Evolutionary conservation across 2,797 vertebrate species (phyloP).

Genomic region (Argyrosomus regius): DNA sequence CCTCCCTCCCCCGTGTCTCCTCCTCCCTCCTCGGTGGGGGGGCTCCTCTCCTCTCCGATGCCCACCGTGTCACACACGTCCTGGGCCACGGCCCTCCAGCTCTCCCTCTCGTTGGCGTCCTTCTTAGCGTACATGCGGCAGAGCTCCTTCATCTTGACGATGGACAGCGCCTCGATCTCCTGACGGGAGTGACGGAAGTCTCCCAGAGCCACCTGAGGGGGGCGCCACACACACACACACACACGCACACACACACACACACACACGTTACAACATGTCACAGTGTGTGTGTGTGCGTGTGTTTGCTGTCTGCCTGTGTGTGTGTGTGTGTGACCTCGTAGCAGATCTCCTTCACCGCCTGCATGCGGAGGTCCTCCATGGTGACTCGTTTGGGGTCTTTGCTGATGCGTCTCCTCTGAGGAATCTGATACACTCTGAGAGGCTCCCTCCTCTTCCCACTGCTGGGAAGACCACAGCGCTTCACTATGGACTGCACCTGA

Average conservation of each 20-base stretch:
- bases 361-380: constrained; percentile 90
- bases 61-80: constrained; percentile 94
- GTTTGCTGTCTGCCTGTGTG: not conserved
- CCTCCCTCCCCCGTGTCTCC: constrained; percentile 43
- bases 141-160: constrained; percentile 93
- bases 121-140: constrained; percentile 89
- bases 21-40: constrained; percentile 62
- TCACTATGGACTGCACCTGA: constrained; percentile 88
- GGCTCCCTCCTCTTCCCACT: constrained; percentile 91
- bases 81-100: constrained; percentile 89
- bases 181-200: constrained; percentile 91
- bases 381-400: constrained; percentile 90
- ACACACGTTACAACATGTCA: not conserved
- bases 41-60: constrained; percentile 83
- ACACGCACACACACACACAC: not conserved
- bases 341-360: constrained; percentile 94
- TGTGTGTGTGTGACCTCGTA: constrained; percentile 83
- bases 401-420: constrained; percentile 89
- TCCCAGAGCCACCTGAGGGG: constrained; percentile 88
- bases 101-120: constrained; percentile 85
- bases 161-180: constrained; percentile 92
- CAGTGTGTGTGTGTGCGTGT: not conserved
- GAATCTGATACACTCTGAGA: constrained; percentile 92
- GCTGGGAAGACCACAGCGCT: constrained; percentile 91
- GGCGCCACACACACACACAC: constrained; percentile 12